Base-by-base conservation (phyloP, 2,113 vertebrate species). In the Vulpes lagopus region DNA sequence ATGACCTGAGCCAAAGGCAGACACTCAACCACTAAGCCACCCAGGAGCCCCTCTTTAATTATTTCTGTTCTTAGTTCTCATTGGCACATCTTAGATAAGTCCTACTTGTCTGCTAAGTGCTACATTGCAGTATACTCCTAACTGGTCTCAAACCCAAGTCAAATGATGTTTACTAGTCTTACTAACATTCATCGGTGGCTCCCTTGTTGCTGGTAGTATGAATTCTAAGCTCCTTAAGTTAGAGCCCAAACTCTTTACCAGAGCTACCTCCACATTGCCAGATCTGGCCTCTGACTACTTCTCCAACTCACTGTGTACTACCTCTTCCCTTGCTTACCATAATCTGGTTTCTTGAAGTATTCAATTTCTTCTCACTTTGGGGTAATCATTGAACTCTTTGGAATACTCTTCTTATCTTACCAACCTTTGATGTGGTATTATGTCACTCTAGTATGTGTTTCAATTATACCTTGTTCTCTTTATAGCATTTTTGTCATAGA, bases 251-350 rank as follows among this genome's bases (percentile, higher is more conserved):
- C 0, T 79, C 55, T 10, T 89, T 67, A n/a, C 11, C 14, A n/a
- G 2, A 91, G 15, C 27, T 55, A 1, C 11, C 12, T 14, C 23
- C 0, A 27, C 1, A 14, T 38, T 53, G 38, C 0, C 25, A 57
- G 43, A 59, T 62, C 71, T 76, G 20, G 15, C 2, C 1, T 71
- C 55, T 74, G 38, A 19, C 22, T 74, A 60, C 9, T 15, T 79
- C 57, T 88, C 32, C 62, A 65, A 12, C 9, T 84, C 10, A 14
- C 30, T 51, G 27, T 27, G 11, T 11, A 30, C 16, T 5, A 23
- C 57, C 2, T 85, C 17, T 53, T 88, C 9, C 5, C 10, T 94
- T 74, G 9, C 3, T 57, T 22, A 84, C 1, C 84, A 2, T 16
- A 80, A 23, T 76, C 0, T 8, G 1, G 5, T 84, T 86, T 5